A percentile compares a stretch with the other conserved stretches of the same genome.
These are phyloP conservation scores for Scaptodrosophila lebanonensis DNA, from an alignment of 1,140 invertebrate genomes.

Conservation along the genomic window DNA sequence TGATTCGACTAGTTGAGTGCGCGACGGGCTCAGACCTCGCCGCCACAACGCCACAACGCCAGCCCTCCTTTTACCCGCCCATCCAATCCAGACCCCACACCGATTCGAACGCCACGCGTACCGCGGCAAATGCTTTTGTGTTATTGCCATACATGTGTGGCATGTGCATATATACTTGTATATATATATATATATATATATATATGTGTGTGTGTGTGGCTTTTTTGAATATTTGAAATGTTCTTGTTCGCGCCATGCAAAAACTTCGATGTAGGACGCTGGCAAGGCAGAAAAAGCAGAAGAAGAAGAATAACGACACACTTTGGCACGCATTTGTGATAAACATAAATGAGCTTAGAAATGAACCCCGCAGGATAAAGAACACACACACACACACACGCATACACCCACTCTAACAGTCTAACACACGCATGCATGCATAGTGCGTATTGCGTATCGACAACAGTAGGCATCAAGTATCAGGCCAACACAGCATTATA, in stretches of 20 bases:
- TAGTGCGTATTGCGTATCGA: slow-evolving; percentile 23
- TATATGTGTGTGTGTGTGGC: slow-evolving; percentile 9
- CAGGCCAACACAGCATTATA: slow-evolving; percentile 74
- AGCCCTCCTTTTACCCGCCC: too few relatives aligned
- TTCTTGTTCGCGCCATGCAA: slow-evolving; percentile 55
- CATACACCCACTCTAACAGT: slow-evolving; percentile 13
- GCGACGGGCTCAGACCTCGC: neutral
- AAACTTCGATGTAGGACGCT: neutral
- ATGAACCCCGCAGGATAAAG: slow-evolving; percentile 76
- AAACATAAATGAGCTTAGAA: slow-evolving; percentile 78
- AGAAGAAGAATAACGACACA: slow-evolving; percentile 68
- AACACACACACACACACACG: slow-evolving; percentile 17
- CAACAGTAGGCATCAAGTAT: slow-evolving; percentile 62
- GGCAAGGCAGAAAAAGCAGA: slow-evolving; percentile 5
- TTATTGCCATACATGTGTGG: slow-evolving; percentile 19
- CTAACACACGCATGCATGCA: slow-evolving; percentile 8
- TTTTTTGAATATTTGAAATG: slow-evolving; percentile 71
- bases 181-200: slow-evolving; percentile 7
- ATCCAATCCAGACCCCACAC: too few relatives aligned
- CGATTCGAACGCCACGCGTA: too few relatives aligned
- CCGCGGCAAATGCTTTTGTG: slow-evolving; percentile 22
- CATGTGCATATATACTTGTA: too few relatives aligned
- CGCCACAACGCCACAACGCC: neutral
- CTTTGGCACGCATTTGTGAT: slow-evolving; percentile 77
- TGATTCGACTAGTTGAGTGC: slow-evolving; percentile 68